Evolutionary conservation across 1,140 invertebrate genomes (phyloP).

Genomic region (Aphis gossypii): DNA sequence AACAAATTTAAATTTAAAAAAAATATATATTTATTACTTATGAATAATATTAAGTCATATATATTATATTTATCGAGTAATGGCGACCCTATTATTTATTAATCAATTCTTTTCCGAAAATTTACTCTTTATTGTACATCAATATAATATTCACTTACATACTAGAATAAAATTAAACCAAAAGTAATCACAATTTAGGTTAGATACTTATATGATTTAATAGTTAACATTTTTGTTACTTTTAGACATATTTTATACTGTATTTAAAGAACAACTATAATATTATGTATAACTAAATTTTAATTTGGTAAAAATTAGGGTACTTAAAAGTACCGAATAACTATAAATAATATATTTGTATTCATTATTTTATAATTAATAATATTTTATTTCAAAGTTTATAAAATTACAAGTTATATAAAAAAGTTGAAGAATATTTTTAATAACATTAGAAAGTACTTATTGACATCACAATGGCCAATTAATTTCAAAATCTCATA

Average conservation of each 20-base stretch:
- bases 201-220: neutral
- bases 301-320: neutral
- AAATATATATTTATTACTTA: no score
- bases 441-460: neutral
- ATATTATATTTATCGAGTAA: no score
- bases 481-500: neutral
- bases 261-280: neutral
- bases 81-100: neutral
- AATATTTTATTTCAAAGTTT: neutral
- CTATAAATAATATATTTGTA: neutral
- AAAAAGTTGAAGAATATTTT: conserved; percentile 18
- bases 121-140: neutral
- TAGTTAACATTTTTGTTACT: neutral
- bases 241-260: neutral
- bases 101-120: neutral
- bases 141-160: neutral
- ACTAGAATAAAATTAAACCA: neutral
- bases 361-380: neutral
- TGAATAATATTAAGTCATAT: no score
- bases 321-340: neutral
- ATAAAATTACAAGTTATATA: conserved; percentile 12
- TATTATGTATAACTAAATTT: neutral
- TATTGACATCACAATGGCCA: neutral
- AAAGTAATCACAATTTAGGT: neutral
- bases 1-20: no score